Evolutionary conservation across 2,888 invertebrate species (phyloP).

Genomic region (Baronia brevicornis): DNA sequence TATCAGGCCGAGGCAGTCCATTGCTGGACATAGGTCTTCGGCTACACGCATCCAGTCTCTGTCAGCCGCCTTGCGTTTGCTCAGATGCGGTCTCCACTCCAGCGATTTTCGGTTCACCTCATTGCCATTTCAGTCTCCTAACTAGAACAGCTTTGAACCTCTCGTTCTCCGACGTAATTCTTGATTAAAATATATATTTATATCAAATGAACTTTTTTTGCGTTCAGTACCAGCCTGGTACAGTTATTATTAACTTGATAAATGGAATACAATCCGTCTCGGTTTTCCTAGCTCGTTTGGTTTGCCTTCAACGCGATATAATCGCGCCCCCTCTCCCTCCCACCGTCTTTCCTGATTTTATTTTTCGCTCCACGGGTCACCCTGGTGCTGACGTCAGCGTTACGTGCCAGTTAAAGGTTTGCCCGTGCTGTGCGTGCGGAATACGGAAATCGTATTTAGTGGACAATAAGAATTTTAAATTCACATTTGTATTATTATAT

Average conservation of each 20-base stretch:
- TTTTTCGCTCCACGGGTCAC: slow-evolving; percentile 1
- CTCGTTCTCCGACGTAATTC: no score
- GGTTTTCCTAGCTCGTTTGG: slow-evolving; percentile 24
- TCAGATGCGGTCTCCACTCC: no score
- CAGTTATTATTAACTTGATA: slow-evolving; percentile 33
- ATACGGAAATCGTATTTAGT: slow-evolving; percentile 4
- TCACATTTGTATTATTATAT: neutral
- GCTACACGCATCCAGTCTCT: no score
- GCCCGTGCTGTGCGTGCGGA: slow-evolving; percentile 1
- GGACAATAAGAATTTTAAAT: slow-evolving; percentile 1
- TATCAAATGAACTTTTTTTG: slow-evolving; percentile 6
- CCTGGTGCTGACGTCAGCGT: slow-evolving; percentile 3
- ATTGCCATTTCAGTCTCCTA: no score
- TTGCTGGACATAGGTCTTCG: no score
- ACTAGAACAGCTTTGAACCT: no score
- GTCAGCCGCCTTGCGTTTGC: no score
- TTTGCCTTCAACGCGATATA: slow-evolving; percentile 26
- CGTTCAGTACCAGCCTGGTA: slow-evolving; percentile 16
- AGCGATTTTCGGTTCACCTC: no score
- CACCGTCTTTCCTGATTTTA: slow-evolving; percentile 20
- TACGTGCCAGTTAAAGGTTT: neutral
- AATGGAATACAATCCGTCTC: slow-evolving; percentile 37
- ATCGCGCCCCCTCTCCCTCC: slow-evolving; percentile 33
- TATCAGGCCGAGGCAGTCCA: no score
- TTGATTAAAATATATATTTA: no score